These are phyloP conservation scores for Patagioenas fasciata DNA, from an alignment of 2,113 vertebrate species.

Conservation along the genomic window DNA sequence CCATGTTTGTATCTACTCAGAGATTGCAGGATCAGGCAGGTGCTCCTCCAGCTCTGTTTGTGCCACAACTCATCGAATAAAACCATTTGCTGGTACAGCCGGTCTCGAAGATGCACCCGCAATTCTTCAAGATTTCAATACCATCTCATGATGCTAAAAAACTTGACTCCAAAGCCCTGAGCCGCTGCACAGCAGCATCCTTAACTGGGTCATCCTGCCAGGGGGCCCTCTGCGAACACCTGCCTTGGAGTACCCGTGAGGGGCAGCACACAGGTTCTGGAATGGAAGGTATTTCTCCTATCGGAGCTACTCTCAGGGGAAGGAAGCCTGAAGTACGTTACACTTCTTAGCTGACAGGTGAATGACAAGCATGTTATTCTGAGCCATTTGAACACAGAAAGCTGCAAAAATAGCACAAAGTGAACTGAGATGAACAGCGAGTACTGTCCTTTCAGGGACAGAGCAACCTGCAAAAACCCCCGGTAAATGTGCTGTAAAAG, in stretches of 20 bases:
- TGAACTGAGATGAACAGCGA: conserved; percentile 23
- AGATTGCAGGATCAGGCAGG: not conserved
- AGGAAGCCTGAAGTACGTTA: conserved; percentile 57
- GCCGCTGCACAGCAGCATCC: not conserved
- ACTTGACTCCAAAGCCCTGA: conserved; percentile 3
- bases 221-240: not conserved
- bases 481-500: not conserved
- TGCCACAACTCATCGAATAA: rapidly evolving
- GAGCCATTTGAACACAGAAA: conserved; percentile 61
- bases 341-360: conserved; percentile 61
- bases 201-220: conserved; percentile 32
- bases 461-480: not conserved
- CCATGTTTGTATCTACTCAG: not conserved
- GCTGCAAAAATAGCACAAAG: conserved; percentile 59
- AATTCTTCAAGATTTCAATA: not conserved
- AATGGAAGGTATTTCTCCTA: conserved; percentile 53
- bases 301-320: conserved; percentile 55
- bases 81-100: not conserved
- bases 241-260: not conserved
- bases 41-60: not conserved
- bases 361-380: conserved; percentile 70
- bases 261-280: conserved; percentile 5
- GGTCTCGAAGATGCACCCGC: not conserved
- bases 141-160: not conserved
- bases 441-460: conserved; percentile 32